phyloP scores from a whole-genome alignment of 2,113 vertebrate species.

The Fulmarus glacialis region DNA sequence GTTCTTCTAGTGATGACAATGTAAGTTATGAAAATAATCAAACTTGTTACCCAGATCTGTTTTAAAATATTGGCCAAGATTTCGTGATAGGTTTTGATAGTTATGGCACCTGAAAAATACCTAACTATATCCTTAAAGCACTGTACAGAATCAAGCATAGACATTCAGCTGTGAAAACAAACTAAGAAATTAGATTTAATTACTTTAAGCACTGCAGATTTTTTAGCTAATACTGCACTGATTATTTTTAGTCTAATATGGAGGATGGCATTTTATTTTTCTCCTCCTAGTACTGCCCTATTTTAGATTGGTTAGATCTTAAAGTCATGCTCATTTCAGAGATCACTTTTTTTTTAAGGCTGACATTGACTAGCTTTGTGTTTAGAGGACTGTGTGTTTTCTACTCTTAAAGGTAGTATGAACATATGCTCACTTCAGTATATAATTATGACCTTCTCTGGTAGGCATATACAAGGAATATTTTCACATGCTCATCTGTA shows the following conservation, averaged over 20 bases:
- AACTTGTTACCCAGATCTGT: background rate
- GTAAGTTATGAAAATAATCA: background rate
- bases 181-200: background rate
- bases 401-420: background rate
- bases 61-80: background rate
- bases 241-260: background rate
- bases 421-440: accelerated
- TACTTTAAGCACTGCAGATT: background rate
- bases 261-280: slow-evolving; percentile 1
- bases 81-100: background rate
- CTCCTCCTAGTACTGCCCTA: background rate
- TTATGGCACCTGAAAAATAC: background rate
- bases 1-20: background rate
- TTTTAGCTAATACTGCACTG: background rate
- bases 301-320: background rate
- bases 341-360: background rate
- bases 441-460: background rate
- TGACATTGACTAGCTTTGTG: background rate
- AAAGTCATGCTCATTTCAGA: background rate
- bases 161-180: slow-evolving; percentile 37
- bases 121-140: background rate
- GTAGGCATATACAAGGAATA: background rate
- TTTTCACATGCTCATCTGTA: background rate
- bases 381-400: background rate
- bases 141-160: background rate